A percentile compares a stretch with the other conserved stretches of the same genome.
Evolutionary conservation across 2,888 invertebrate species (phyloP).

Genomic region (Euplagia quadripunctaria): DNA sequence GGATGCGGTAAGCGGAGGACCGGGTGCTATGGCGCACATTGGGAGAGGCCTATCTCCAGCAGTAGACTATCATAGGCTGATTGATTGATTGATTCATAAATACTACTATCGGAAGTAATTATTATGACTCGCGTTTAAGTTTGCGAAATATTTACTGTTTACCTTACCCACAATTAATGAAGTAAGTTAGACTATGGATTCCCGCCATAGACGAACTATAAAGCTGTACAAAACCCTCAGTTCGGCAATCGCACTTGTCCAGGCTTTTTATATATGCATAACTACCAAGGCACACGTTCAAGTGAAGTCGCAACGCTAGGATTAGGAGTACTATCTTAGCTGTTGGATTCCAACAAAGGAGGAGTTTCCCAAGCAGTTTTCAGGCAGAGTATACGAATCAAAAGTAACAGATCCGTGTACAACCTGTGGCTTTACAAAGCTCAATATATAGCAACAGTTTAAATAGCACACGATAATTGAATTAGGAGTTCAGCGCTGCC

Average conservation of each 20-base stretch:
- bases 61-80: too few species aligned
- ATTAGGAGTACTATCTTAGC: neutral
- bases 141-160: neutral
- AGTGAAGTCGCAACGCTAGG: neutral
- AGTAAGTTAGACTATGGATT: neutral
- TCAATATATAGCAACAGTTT: slow-evolving; percentile 57
- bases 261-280: neutral
- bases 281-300: neutral
- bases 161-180: neutral
- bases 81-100: too few species aligned
- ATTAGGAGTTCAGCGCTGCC: slow-evolving; percentile 75
- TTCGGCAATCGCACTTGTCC: neutral
- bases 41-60: too few species aligned
- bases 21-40: too few species aligned
- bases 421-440: slow-evolving; percentile 60
- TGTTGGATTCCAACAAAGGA: neutral
- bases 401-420: slow-evolving; percentile 38
- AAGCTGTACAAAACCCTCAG: neutral
- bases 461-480: slow-evolving; percentile 70
- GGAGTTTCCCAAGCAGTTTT: neutral
- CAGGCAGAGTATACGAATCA: neutral
- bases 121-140: too few species aligned
- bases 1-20: too few species aligned
- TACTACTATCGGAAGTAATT: too few species aligned
- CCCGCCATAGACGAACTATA: neutral